Conservation (phyloP, 2,888 invertebrate genomes). For the Lasioglossum malachurum region DNA sequence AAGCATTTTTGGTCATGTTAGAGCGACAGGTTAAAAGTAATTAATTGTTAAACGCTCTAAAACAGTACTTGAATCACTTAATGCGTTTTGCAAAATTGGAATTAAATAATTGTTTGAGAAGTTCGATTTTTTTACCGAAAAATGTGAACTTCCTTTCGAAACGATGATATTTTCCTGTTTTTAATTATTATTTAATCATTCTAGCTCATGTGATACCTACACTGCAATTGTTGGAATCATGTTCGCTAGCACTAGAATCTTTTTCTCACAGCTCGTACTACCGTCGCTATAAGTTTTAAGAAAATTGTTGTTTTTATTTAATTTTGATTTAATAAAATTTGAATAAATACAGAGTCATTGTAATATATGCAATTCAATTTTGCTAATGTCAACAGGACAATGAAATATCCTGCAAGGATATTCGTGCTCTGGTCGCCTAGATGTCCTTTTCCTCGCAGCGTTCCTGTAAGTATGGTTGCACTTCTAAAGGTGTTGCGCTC, state of each 20-base stretch:
- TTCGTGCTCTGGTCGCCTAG: neutral
- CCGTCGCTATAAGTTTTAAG: too few relatives aligned
- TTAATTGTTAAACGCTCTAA: neutral
- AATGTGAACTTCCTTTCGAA: neutral
- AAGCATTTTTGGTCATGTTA: neutral
- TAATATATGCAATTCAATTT: neutral
- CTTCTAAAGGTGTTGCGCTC: constrained; percentile 20
- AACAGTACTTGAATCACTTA: neutral
- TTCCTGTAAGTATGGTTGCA: constrained; percentile 53
- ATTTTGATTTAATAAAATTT: neutral
- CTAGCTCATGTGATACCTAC: neutral
- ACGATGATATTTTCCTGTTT: neutral
- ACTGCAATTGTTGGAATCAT: neutral
- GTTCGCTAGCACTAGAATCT: neutral
- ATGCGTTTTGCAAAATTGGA: neutral
- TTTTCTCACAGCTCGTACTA: too few relatives aligned
- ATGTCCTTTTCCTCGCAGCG: constrained; percentile 17
- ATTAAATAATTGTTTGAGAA: neutral
- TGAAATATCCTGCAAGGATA: neutral
- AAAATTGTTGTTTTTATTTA: too few relatives aligned
- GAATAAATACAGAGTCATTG: neutral
- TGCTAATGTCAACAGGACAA: neutral
- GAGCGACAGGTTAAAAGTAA: too few relatives aligned
- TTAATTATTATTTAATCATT: neutral
- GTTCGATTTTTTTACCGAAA: neutral